A percentile compares a stretch with the other conserved stretches of the same genome.
Evolutionary conservation across 2,113 vertebrate species (phyloP).

Genomic region (Emydura subglobosa): DNA sequence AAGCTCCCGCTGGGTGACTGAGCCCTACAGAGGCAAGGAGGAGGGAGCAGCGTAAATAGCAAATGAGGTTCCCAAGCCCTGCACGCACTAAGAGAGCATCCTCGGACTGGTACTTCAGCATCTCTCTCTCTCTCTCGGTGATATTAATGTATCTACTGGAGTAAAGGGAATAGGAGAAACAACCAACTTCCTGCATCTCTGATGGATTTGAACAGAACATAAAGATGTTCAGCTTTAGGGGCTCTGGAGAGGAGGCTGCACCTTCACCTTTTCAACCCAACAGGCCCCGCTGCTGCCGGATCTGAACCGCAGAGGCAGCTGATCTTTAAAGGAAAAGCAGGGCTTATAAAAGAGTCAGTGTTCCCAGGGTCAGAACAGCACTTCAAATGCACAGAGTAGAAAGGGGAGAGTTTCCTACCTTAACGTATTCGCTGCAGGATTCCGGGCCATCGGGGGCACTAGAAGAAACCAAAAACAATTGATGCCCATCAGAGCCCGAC

Average conservation of each 20-base stretch:
- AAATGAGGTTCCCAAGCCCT: neutral
- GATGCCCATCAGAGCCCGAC: neutral
- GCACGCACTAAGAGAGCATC: neutral
- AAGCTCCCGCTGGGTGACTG: neutral
- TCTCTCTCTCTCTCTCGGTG: neutral
- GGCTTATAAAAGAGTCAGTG: neutral
- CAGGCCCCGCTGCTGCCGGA: neutral
- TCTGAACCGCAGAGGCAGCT: neutral
- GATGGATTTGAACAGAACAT: neutral
- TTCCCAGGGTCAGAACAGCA: too few species aligned
- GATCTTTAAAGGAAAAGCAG: neutral
- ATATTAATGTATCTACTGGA: neutral
- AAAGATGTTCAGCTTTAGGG: neutral
- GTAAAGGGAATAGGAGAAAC: neutral
- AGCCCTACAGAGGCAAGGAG: neutral
- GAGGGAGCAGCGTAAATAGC: neutral
- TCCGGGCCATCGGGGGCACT: conserved; percentile 75
- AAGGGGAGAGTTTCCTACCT: conserved; percentile 71
- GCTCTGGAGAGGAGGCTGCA: neutral
- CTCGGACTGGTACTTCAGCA: neutral
- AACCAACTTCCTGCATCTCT: neutral
- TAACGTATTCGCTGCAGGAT: conserved; percentile 80
- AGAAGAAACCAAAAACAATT: conserved; percentile 25
- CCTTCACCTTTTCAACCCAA: too few species aligned
- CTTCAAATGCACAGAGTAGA: too few species aligned